These are phyloP conservation scores for Spea bombifrons DNA, from an alignment of 2,113 vertebrate genomes.

Conservation along the genomic window DNA sequence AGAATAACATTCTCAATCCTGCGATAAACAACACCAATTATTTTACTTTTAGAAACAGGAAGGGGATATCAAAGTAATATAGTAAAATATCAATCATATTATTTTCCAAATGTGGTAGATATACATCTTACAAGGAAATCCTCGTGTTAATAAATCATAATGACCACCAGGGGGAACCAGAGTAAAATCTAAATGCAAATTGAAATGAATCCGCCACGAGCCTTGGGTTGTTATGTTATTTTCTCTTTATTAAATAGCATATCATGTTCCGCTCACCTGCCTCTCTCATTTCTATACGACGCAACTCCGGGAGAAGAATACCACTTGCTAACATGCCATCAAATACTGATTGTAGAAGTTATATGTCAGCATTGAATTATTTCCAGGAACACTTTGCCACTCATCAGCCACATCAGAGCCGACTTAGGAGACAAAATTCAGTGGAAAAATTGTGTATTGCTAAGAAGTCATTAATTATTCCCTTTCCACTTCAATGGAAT, in stretches of 20 bases:
- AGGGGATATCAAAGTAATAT: too few relatives aligned
- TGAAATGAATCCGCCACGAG: constrained; percentile 1
- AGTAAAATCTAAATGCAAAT: constrained; percentile 36
- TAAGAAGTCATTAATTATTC: too few relatives aligned
- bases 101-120: too few relatives aligned
- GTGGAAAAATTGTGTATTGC: too few relatives aligned
- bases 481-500: too few relatives aligned
- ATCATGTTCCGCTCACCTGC: constrained; percentile 31
- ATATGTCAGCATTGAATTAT: background rate
- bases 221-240: constrained; percentile 29
- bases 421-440: too few relatives aligned
- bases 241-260: constrained; percentile 38
- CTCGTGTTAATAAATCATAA: background rate
- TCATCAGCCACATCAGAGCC: background rate
- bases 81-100: too few relatives aligned
- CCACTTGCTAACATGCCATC: background rate
- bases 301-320: background rate
- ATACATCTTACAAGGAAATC: background rate
- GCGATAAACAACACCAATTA: too few relatives aligned
- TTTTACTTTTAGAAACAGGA: too few relatives aligned
- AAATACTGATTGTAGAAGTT: too few relatives aligned
- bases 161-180: constrained; percentile 31
- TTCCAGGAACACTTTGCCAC: background rate
- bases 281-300: constrained; percentile 15
- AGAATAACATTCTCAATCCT: too few relatives aligned